Evolutionary conservation across 2,797 vertebrate genomes (phyloP).

Genomic region (Buphagus erythrorhynchus): DNA sequence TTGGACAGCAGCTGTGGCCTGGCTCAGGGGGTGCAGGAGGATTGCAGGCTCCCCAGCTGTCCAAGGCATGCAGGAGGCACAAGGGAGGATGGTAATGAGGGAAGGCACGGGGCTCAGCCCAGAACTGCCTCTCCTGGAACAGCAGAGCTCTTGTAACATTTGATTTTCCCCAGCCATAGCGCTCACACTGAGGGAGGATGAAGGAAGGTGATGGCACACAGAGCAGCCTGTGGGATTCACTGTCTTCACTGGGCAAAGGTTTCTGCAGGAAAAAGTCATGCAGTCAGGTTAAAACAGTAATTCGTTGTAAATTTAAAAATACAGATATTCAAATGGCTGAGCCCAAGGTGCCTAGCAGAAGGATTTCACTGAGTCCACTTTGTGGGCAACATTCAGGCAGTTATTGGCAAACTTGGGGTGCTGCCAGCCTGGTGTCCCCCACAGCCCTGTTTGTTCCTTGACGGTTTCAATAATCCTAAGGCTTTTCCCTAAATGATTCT

Average conservation of each 20-base stretch:
- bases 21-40: neutral
- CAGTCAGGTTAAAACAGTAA: neutral
- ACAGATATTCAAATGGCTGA: neutral
- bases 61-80: neutral
- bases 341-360: neutral
- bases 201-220: neutral
- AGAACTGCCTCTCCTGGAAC: neutral
- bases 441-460: neutral
- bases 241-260: neutral
- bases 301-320: neutral
- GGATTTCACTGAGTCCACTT: neutral
- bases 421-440: neutral
- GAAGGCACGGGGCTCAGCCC: neutral
- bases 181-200: neutral
- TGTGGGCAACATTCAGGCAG: neutral
- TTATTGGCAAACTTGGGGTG: fast-evolving
- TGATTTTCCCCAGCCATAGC: neutral
- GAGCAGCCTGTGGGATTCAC: neutral
- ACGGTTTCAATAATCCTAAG: neutral
- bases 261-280: neutral
- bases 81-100: neutral
- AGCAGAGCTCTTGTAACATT: neutral
- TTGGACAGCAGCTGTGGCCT: neutral
- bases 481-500: neutral
- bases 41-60: neutral